Evolutionary conservation across 1,140 invertebrate genomes (phyloP), one percentile per base, ranked within the genome.

Genomic region (Cyclina sinensis): DNA sequence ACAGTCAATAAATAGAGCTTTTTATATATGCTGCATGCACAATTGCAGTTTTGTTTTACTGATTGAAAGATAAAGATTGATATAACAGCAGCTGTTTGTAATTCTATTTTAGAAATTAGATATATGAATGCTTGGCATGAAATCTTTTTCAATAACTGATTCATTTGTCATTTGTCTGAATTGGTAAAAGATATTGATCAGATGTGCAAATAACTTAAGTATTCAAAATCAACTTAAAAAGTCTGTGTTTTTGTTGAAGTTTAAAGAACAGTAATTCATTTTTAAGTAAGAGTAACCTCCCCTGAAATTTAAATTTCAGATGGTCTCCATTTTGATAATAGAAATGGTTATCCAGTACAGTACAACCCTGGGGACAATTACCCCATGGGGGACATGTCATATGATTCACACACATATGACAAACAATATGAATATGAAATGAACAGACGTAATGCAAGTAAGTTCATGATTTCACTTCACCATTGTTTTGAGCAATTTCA

Each of bases 381-480:
- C 86, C 48, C 90, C 80, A 59, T 76, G 51, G 76, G 85, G 57
- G 92, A 94, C 86, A 89, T 90, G 57, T 94, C 93, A 12, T 94
- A 92, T 86, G 93, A 94, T 83, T 92, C 92, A 37, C 91, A 92
- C 48, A 27, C 88, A 68, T 89, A 89, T 70, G 90, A 92, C 59
- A 88, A 90, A 70, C 65, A 89, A 59, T 90, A 84, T 82, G 92
- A 94, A 91, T 90, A 91, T 88, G 92, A 94, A 91, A 92, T 94
- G 91, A 94, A 92, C 88, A 91, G 92, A 70, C 83, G 91, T 83
- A 94, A 93, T 91, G 91, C 90, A 88, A 91, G 90, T 92, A 92
- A 92, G 91, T 92, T 85, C 51, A 43, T 70, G 57, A 65, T 70
- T 83, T 70, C 81, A 83, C 70, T 11, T 11, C 74, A 54, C 54